Evolutionary conservation across 1,140 invertebrate species (phyloP).

Genomic region (Papilio helenus): DNA sequence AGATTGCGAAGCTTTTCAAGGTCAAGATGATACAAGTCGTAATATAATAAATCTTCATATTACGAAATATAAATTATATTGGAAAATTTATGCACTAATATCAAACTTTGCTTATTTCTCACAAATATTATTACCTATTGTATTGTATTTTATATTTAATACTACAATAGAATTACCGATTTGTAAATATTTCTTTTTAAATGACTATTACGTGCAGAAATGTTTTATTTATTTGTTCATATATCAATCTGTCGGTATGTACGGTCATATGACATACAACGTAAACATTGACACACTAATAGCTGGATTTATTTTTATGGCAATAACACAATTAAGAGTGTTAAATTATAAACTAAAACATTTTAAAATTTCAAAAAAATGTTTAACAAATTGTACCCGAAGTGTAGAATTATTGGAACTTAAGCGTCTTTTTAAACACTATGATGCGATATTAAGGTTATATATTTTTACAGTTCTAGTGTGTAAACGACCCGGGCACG

Average conservation of each 20-base stretch:
- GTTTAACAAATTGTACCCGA: not conserved
- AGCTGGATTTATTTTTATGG: slow-evolving; percentile 58
- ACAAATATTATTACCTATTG: slow-evolving; percentile 52
- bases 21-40: slow-evolving; percentile 50
- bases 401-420: not conserved
- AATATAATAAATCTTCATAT: slow-evolving; percentile 52
- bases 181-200: slow-evolving; percentile 70
- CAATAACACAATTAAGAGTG: slow-evolving; percentile 58
- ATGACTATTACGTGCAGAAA: slow-evolving; percentile 45
- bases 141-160: slow-evolving; percentile 53
- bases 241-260: slow-evolving; percentile 65
- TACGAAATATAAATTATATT: slow-evolving; percentile 52
- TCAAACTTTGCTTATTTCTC: slow-evolving; percentile 56
- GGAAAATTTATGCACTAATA: slow-evolving; percentile 50
- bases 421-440: not conserved
- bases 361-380: slow-evolving; percentile 45
- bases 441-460: not conserved
- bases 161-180: slow-evolving; percentile 58
- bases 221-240: slow-evolving; percentile 61
- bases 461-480: not conserved
- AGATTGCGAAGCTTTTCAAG: slow-evolving; percentile 57
- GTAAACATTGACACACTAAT: slow-evolving; percentile 65
- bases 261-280: slow-evolving; percentile 68
- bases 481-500: too few relatives aligned
- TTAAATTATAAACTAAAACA: slow-evolving; percentile 53